Evolutionary conservation across 1,140 invertebrate species (phyloP), one percentile per base, ranked within the genome.

Genomic region (Drosophila lowei): DNA sequence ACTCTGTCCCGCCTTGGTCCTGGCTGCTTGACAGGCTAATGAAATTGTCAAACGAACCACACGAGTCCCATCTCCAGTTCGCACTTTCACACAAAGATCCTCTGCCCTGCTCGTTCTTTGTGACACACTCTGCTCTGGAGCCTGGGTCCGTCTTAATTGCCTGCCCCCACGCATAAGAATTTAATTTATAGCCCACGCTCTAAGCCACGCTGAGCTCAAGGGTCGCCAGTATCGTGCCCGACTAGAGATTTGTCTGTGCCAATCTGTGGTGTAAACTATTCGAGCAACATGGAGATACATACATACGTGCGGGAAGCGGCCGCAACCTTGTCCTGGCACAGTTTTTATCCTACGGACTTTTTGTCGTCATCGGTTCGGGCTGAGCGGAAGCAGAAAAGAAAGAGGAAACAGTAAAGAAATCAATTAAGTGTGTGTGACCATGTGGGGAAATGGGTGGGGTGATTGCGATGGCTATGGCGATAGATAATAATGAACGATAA

Each of bases 401-500:
- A 53, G 48, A 21, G 43, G 54, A 56, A 64, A 49, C 58, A 68
- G 68, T 44, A 65, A 67, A 61, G 62, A 86, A 88, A 86, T 86
- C 83, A 86, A 86, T 86, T 86, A 88, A 88, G 77, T 65, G 56
- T 63, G 54, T 57, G 57, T 55, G 30, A 43, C 23, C 38, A 18
- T 56, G 41, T 66, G 48, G 48, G 21, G 49, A 28, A 21, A 41
- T 25, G 30, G 18, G 52, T 30, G 41, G 41, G 42, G 59, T 44
- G 52, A 21, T 16, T 28, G 49, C 61, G 64, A 56, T 50, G 61
- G 65, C 64, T 34, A 1, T 11, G 11, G 11, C 11, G 55, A 74
- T 70, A 86, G 81, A 88, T 88, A 88, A 86, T 86, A 86, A 86
- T 86, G 63, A 86, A 88, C 77, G 81, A 86, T 86, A 86, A 86